Conservation (phyloP, 2,113 vertebrate genomes). For the Ondatra zibethicus region DNA sequence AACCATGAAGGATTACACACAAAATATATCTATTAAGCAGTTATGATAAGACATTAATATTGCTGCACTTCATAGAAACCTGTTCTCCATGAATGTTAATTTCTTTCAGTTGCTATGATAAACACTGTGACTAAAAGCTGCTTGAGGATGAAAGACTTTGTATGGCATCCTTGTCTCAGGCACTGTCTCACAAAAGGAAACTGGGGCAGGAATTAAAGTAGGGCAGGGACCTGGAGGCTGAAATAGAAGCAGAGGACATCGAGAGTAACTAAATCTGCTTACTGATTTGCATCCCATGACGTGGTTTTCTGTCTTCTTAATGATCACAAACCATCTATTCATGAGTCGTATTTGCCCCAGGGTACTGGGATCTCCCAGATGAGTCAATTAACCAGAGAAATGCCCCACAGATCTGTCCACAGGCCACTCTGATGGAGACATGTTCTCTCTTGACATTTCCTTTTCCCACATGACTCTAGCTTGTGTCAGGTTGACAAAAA, state of each 20-base stretch:
- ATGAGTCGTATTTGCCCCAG: neutral
- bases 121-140: neutral
- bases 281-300: too few species aligned
- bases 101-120: neutral
- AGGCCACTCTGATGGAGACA: neutral
- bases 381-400: neutral
- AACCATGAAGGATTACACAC: neutral
- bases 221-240: neutral
- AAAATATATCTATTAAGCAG: neutral
- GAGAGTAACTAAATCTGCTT: neutral
- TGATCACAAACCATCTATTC: neutral
- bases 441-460: neutral
- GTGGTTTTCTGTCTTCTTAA: neutral
- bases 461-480: neutral
- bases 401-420: neutral
- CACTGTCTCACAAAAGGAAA: neutral
- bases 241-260: neutral
- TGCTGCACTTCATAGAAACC: neutral
- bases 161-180: too few species aligned
- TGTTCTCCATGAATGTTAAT: neutral
- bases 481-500: neutral
- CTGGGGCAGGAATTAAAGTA: neutral
- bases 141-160: neutral
- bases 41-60: neutral
- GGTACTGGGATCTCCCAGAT: neutral